Percentiles rank a stretch among this genome's conserved stretches.
Conservation (phyloP, 2,113 vertebrate species). For the Solea solea region DNA sequence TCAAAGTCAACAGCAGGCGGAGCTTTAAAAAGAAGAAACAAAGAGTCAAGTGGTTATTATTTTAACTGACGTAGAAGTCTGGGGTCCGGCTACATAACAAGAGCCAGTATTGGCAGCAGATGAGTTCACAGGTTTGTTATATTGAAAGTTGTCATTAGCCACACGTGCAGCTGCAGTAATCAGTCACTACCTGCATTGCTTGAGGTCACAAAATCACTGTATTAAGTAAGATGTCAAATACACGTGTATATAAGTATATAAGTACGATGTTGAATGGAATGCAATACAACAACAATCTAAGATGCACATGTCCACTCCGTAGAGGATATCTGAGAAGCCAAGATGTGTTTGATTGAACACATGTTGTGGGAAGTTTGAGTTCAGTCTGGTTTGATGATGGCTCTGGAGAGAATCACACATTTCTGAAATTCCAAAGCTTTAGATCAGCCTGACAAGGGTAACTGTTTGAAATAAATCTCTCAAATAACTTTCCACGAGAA, state of each 20-base stretch:
- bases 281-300: slow-evolving; percentile 35
- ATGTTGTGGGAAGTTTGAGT: slow-evolving; percentile 71
- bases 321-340: slow-evolving; percentile 51
- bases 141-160: not conserved
- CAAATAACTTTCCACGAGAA: slow-evolving; percentile 75
- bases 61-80: not conserved
- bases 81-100: not conserved
- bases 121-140: too few relatives aligned
- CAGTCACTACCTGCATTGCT: not conserved
- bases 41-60: too few relatives aligned
- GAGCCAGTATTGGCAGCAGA: not conserved
- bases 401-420: slow-evolving; percentile 72
- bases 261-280: slow-evolving; percentile 3
- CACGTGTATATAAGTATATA: not conserved
- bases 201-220: too few relatives aligned
- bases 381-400: slow-evolving; percentile 67
- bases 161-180: not conserved
- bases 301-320: slow-evolving; percentile 48
- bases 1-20: too few relatives aligned
- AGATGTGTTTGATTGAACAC: slow-evolving; percentile 67
- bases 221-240: not conserved
- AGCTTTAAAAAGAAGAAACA: too few relatives aligned
- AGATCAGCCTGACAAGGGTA: slow-evolving; percentile 75
- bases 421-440: slow-evolving; percentile 74
- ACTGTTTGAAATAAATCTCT: slow-evolving; percentile 78